Conservation (phyloP, 2,113 vertebrate genomes). For the Saccopteryx bilineata region DNA sequence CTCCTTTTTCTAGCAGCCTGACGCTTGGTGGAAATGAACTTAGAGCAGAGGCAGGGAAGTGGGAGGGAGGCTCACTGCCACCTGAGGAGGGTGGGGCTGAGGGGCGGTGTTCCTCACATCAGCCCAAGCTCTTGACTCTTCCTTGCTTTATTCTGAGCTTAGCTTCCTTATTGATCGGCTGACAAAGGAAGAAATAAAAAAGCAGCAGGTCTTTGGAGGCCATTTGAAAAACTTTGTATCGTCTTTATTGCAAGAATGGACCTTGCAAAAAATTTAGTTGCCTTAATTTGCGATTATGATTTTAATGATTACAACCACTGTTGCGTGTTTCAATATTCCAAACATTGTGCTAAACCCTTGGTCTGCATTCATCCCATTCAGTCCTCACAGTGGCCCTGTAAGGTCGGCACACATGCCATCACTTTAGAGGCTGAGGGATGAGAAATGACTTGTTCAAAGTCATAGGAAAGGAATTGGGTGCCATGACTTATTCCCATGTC, state of each 20-base stretch:
- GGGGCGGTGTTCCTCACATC: not conserved
- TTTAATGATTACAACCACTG: not conserved
- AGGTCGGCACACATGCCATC: fast-evolving
- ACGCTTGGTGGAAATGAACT: conserved; percentile 4
- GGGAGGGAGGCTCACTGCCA: not conserved
- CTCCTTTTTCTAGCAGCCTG: not conserved
- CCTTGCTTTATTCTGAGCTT: not conserved
- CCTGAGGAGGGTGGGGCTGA: not conserved
- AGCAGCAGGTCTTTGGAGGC: not conserved
- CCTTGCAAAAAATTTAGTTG: not conserved
- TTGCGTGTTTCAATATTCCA: not conserved
- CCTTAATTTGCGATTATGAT: not conserved
- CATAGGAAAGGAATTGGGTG: not conserved
- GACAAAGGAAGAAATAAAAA: not conserved
- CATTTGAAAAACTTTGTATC: not conserved
- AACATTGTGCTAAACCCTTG: not conserved
- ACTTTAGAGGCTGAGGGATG: not conserved
- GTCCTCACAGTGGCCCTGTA: not conserved
- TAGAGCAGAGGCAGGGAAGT: not conserved
- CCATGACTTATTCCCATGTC: not conserved
- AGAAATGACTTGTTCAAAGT: not conserved
- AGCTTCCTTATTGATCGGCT: not conserved
- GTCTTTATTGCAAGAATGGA: not conserved
- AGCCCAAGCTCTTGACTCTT: not conserved
- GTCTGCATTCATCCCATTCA: not conserved